phyloP scores from a whole-genome alignment of 2,113 vertebrate species.

The Nematolebias whitei region DNA sequence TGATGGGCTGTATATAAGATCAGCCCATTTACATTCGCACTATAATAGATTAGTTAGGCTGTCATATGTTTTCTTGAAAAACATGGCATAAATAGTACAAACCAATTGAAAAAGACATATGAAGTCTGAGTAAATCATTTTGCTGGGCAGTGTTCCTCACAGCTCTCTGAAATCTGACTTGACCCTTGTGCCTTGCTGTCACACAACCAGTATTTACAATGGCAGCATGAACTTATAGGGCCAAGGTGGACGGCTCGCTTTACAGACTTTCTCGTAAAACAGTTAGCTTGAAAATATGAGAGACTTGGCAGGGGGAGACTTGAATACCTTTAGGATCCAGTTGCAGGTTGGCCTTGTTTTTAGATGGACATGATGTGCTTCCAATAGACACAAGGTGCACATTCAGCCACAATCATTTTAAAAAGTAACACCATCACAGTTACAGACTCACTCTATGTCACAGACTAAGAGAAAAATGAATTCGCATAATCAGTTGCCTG shows the following conservation, averaged over 20 bases:
- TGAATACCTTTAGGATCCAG: slow-evolving; percentile 67
- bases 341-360: slow-evolving; percentile 64
- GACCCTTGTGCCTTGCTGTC: slow-evolving; percentile 37
- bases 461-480: not conserved
- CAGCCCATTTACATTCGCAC: slow-evolving; percentile 2
- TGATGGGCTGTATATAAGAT: slow-evolving; percentile 6
- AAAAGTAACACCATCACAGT: not conserved
- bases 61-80: not conserved
- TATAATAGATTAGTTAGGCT: not conserved
- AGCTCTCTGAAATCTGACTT: not conserved
- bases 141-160: slow-evolving; percentile 28
- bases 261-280: slow-evolving; percentile 78
- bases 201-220: slow-evolving; percentile 70
- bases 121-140: slow-evolving; percentile 25
- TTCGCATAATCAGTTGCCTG: too few species aligned
- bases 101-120: not conserved
- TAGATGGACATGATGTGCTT: slow-evolving; percentile 72
- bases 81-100: slow-evolving; percentile 2
- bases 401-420: not conserved
- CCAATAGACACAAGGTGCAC: not conserved
- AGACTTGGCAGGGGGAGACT: slow-evolving; percentile 62
- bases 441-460: not conserved
- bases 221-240: slow-evolving; percentile 47
- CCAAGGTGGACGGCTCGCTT: slow-evolving; percentile 69
- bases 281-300: slow-evolving; percentile 80